Evolutionary conservation across 2,888 invertebrate genomes (phyloP).

Genomic region (Cheilosia impressa): DNA sequence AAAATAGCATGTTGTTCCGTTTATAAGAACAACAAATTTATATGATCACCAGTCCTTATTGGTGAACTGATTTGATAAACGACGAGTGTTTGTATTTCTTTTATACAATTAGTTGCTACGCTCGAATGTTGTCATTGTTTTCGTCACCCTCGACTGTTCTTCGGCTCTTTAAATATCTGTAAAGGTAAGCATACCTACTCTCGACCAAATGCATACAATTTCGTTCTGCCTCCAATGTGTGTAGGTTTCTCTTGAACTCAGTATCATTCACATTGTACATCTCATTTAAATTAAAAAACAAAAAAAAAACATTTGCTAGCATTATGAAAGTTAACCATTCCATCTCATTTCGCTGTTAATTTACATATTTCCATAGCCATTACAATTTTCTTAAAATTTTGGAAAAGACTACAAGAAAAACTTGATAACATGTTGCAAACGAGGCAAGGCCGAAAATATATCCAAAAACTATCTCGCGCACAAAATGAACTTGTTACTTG

Average conservation of each 20-base stretch:
- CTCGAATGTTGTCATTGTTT: too few species aligned
- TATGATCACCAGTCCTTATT: too few species aligned
- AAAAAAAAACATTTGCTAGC: conserved; percentile 4
- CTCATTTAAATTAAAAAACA: conserved; percentile 7
- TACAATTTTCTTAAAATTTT: conserved; percentile 18
- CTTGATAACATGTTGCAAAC: conserved; percentile 64
- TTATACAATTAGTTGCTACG: too few species aligned
- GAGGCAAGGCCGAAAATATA: conserved; percentile 1
- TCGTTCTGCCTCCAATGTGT: too few species aligned
- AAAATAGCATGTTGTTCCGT: too few species aligned
- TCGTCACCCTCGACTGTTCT: too few species aligned
- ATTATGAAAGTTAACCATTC: conserved; percentile 11
- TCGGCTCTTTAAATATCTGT: too few species aligned
- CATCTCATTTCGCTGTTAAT: conserved; percentile 26
- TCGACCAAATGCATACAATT: too few species aligned
- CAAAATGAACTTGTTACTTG: conserved; percentile 30
- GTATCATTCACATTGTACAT: conserved; percentile 9
- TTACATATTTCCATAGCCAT: conserved; percentile 12
- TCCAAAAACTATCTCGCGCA: background rate
- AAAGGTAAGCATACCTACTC: too few species aligned
- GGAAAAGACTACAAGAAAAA: conserved; percentile 37
- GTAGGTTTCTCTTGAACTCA: background rate
- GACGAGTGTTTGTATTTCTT: too few species aligned
- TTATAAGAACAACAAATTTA: too few species aligned
- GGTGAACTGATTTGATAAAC: too few species aligned